Conservation (phyloP, 92 coral and sea anemone species). For the Plumapathes pennacea region DNA sequence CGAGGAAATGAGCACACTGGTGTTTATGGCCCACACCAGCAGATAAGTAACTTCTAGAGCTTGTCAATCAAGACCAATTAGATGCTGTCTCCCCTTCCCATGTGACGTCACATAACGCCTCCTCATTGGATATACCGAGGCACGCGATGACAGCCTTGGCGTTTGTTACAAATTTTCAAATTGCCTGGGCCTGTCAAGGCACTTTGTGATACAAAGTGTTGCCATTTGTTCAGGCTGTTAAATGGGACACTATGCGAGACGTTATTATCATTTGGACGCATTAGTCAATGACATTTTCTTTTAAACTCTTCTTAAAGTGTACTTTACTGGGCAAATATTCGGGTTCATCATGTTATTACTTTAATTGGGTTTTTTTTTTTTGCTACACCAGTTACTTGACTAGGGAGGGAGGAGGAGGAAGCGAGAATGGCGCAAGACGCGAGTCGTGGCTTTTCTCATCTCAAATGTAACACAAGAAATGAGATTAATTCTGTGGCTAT, state of each 20-base stretch:
- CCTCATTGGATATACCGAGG: constrained; percentile 95
- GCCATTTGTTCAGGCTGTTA: constrained; percentile 99
- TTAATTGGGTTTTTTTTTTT: constrained; percentile 71
- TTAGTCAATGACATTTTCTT: constrained; percentile 97
- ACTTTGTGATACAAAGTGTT: constrained; percentile 98
- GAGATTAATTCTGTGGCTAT: constrained; percentile 79
- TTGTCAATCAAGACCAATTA: constrained; percentile 99
- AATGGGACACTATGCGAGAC: constrained; percentile 97
- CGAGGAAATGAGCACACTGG: constrained; percentile 98
- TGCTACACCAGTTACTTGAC: constrained; percentile 70
- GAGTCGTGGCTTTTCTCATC: constrained; percentile 68
- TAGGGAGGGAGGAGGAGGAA: constrained; percentile 27
- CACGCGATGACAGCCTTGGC: constrained; percentile 99
- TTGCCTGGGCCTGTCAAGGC: constrained; percentile 99
- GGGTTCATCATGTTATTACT: constrained; percentile 98
- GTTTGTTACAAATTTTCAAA: constrained; percentile 99
- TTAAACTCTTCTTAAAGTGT: constrained; percentile 94
- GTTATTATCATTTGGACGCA: constrained; percentile 93
- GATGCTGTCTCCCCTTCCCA: constrained; percentile 96
- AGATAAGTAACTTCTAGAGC: constrained; percentile 99
- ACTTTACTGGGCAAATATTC: constrained; percentile 97
- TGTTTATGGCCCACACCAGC: constrained; percentile 97
- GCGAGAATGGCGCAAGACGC: constrained; percentile 27
- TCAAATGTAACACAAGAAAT: constrained; percentile 66
- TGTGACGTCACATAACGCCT: constrained; percentile 97